These are phyloP conservation scores for Harpagifer antarcticus DNA, from an alignment of 2,797 vertebrate genomes.

Conservation along the genomic window DNA sequence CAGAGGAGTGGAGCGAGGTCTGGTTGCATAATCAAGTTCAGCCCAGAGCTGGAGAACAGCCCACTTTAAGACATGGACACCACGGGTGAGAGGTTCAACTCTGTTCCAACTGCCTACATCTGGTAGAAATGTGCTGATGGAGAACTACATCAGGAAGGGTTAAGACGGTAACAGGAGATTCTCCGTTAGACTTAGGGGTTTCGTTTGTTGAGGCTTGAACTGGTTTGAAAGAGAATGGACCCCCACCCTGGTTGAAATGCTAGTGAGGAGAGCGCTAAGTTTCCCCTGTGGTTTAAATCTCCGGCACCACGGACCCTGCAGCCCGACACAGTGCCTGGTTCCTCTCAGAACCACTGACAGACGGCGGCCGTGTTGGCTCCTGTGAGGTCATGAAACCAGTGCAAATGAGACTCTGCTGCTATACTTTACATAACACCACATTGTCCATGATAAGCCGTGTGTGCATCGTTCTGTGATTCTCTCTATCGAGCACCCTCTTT, in stretches of 20 bases:
- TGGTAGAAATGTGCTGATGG: not conserved
- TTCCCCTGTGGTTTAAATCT: constrained; percentile 55
- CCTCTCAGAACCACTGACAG: constrained; percentile 61
- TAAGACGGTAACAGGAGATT: not conserved
- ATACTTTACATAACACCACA: too few species aligned
- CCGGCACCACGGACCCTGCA: constrained; percentile 57
- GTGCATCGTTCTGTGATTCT: too few species aligned
- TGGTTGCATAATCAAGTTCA: constrained; percentile 82
- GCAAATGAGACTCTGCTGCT: too few species aligned
- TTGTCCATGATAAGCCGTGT: too few species aligned
- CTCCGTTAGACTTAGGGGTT: not conserved
- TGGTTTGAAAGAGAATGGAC: constrained; percentile 20
- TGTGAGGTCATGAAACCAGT: not conserved
- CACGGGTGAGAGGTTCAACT: constrained; percentile 22
- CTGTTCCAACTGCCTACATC: constrained; percentile 20
- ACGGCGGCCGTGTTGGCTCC: constrained; percentile 21
- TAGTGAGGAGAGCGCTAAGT: constrained; percentile 59
- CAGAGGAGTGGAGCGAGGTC: constrained; percentile 57
- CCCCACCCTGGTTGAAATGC: constrained; percentile 47
- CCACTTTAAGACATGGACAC: constrained; percentile 64
- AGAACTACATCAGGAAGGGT: not conserved
- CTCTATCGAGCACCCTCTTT: too few species aligned
- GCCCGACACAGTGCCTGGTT: constrained; percentile 65
- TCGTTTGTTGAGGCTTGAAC: constrained; percentile 9
- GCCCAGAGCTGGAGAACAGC: constrained; percentile 65